These are phyloP conservation scores for Himalopsyche japonica DNA, from an alignment of 2,888 invertebrate genomes.

Conservation along the genomic window DNA sequence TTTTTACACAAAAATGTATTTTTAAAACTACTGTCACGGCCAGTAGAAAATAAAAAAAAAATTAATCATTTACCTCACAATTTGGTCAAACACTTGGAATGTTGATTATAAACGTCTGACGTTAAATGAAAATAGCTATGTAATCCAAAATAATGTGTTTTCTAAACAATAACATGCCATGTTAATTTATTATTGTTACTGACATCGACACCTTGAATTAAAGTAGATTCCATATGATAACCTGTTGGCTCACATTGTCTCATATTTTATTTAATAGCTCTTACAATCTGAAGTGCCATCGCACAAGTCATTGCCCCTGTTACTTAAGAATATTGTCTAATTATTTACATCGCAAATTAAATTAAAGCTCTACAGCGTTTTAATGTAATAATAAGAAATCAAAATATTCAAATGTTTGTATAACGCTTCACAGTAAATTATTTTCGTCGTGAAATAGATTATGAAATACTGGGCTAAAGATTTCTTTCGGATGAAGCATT, in stretches of 20 bases:
- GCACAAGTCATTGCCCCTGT: background rate
- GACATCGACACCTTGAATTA: background rate
- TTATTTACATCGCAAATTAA: background rate
- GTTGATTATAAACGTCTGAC: background rate
- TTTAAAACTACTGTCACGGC: no score
- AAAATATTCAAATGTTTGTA: background rate
- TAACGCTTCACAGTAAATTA: background rate
- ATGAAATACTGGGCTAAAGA: background rate
- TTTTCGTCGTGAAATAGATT: background rate
- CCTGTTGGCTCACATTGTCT: background rate
- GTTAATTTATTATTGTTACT: background rate
- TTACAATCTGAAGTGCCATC: background rate
- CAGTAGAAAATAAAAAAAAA: background rate
- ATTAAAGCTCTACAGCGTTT: background rate
- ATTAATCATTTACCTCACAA: background rate
- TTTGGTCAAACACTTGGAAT: background rate
- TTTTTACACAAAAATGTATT: no score
- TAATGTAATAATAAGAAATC: background rate
- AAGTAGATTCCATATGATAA: background rate
- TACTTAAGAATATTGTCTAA: background rate
- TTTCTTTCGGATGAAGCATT: background rate
- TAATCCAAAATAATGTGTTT: background rate
- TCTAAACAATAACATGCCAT: background rate
- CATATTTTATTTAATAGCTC: background rate
- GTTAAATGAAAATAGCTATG: background rate